Evolutionary conservation across 2,113 vertebrate genomes (phyloP).

Genomic region (Triplophysa dalaica): DNA sequence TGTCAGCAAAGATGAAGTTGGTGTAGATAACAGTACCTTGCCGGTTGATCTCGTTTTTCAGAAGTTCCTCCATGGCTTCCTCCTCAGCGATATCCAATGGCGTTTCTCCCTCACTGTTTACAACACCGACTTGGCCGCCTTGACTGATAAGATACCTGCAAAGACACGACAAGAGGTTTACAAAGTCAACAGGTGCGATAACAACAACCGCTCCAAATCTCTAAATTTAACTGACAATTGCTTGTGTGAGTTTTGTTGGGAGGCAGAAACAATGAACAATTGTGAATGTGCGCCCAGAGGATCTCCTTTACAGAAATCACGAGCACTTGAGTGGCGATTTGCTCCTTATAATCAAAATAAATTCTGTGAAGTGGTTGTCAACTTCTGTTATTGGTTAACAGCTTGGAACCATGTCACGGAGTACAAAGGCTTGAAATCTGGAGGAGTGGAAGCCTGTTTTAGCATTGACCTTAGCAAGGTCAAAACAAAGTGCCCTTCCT

Average conservation of each 20-base stretch:
- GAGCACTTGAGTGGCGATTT: neutral
- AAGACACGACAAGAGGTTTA: conserved; percentile 33
- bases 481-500: neutral
- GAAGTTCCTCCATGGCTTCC: conserved; percentile 96
- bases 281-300: neutral
- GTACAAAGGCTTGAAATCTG: neutral
- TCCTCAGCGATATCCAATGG: conserved; percentile 98
- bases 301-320: neutral
- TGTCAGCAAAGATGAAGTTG: conserved; percentile 18
- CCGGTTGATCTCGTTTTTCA: conserved; percentile 96
- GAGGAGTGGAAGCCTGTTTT: conserved; percentile 2
- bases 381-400: conserved; percentile 20
- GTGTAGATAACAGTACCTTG: conserved; percentile 80
- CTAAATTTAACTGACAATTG: neutral
- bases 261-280: neutral
- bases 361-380: neutral
- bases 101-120: conserved; percentile 98
- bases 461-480: neutral
- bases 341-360: neutral
- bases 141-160: conserved; percentile 93
- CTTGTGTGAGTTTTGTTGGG: neutral
- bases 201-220: neutral
- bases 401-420: neutral
- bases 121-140: conserved; percentile 90
- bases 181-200: neutral